Evolutionary conservation across 2,113 vertebrate species (phyloP), one percentile per base, ranked within the genome.

Genomic region (Cinclus cinclus): DNA sequence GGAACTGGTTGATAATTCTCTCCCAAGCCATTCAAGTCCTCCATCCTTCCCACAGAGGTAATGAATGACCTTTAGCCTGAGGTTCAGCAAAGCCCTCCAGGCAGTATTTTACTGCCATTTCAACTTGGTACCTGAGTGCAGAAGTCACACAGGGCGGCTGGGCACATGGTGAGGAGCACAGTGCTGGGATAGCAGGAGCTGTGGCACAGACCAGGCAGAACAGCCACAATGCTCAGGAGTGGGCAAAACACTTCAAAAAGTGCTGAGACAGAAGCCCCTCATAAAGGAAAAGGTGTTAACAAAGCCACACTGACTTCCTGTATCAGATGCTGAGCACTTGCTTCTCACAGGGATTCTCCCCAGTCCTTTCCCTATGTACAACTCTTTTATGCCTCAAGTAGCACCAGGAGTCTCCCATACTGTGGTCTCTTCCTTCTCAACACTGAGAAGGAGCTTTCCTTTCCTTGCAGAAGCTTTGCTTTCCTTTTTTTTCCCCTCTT

Each of bases 31-130:
- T 76, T 87, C 50, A 39, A 80, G 35, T 23, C 41, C 24, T 83
- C 52, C 49, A 81, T 18, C 49, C 64, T 52, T 27, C 37, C 28
- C 79, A 35, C 55, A 60, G 56, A 77, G 31, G 33, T 18, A 77
- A 35, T 0, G 1, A 77, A 35, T 0, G 1, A 49, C 1, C 3
- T 19, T 76, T 23, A 50, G 35, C 18, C 15, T 18, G 44, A 79
- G 46, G 46, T 23, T 71, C 50, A 77, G 78, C 33, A 78, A 47
- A 87, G 18, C 30, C 44, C 35, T 60, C 35, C 13, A 41, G 67
- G 37, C 33, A 41, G 27, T 1, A 55, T 50, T 50, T 52, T 25
- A 28, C 6, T 58, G 37, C 7, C 10, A 21, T 58, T 59, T 70
- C 42, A 41, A 55, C 84, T 63, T 25, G 22, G 41, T 58, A 62